Evolutionary conservation across 2,888 invertebrate genomes (phyloP).

Genomic region (Euzetes globulus): DNA sequence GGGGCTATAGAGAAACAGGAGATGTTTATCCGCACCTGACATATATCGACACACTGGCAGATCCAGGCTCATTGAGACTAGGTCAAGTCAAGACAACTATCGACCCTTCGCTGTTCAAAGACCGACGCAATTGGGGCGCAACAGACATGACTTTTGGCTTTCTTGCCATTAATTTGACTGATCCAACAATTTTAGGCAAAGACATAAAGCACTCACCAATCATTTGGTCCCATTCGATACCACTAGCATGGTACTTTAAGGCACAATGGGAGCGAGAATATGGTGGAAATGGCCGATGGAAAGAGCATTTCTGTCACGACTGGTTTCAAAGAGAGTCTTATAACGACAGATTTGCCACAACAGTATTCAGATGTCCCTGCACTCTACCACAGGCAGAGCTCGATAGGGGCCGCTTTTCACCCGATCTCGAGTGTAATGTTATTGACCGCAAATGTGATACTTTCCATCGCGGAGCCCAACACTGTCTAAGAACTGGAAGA

Average conservation of each 20-base stretch:
- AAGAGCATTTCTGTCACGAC: conserved; percentile 70
- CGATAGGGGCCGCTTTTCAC: conserved; percentile 86
- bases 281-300: conserved; percentile 65
- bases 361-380: conserved; percentile 65
- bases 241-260: conserved; percentile 83
- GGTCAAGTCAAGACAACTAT: conserved; percentile 33
- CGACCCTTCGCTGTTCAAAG: conserved; percentile 59
- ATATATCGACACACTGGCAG: conserved; percentile 57
- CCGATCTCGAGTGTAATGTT: conserved; percentile 67
- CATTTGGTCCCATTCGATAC: conserved; percentile 85
- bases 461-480: conserved; percentile 78
- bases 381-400: conserved; percentile 77
- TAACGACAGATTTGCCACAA: conserved; percentile 62
- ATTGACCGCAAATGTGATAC: conserved; percentile 73
- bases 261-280: conserved; percentile 76
- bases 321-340: conserved; percentile 81
- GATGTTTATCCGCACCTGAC: conserved; percentile 61
- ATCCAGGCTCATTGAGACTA: conserved; percentile 13
- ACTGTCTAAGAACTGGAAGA: conserved; percentile 83
- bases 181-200: conserved; percentile 59
- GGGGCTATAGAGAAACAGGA: conserved; percentile 61
- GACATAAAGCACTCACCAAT: conserved; percentile 61
- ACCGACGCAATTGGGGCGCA: conserved; percentile 58
- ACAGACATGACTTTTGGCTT: conserved; percentile 76
- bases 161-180: conserved; percentile 75